Conservation (phyloP, 2,113 vertebrate genomes). For the Ariopsis seemanni region DNA sequence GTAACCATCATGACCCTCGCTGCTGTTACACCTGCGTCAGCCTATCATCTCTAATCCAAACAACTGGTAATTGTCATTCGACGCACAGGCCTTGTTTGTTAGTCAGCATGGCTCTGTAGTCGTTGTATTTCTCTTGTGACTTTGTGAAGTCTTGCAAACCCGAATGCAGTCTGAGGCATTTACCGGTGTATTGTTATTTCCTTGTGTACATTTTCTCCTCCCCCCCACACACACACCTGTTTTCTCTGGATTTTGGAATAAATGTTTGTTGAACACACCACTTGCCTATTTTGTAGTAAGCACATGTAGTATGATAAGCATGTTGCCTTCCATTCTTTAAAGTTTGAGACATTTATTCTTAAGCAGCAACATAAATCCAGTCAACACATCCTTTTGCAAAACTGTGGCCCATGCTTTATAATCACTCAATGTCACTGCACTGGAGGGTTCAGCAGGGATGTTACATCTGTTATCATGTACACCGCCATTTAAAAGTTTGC, state of each 20-base stretch:
- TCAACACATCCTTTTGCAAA: background rate
- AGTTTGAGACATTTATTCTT: background rate
- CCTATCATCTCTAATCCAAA: background rate
- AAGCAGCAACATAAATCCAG: conserved; percentile 8
- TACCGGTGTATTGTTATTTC: background rate
- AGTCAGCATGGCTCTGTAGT: background rate
- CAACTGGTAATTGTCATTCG: background rate
- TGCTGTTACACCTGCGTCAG: background rate
- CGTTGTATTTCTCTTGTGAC: conserved; percentile 13
- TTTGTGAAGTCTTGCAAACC: conserved; percentile 1
- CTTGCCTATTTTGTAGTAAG: background rate
- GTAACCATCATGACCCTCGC: background rate
- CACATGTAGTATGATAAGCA: background rate
- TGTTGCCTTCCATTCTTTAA: background rate
- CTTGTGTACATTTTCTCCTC: background rate
- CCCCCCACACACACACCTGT: background rate
- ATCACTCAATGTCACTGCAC: conserved; percentile 17
- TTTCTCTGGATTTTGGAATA: background rate
- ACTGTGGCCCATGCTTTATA: conserved; percentile 11
- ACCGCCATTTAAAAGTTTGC: conserved; percentile 21
- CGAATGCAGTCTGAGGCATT: background rate
- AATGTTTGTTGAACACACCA: background rate
- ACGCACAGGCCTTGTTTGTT: background rate
- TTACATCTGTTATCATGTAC: conserved; percentile 26
- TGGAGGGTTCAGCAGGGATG: conserved; percentile 20